Conservation (phyloP, 2,888 invertebrate species). For the Acronicta leporina region DNA sequence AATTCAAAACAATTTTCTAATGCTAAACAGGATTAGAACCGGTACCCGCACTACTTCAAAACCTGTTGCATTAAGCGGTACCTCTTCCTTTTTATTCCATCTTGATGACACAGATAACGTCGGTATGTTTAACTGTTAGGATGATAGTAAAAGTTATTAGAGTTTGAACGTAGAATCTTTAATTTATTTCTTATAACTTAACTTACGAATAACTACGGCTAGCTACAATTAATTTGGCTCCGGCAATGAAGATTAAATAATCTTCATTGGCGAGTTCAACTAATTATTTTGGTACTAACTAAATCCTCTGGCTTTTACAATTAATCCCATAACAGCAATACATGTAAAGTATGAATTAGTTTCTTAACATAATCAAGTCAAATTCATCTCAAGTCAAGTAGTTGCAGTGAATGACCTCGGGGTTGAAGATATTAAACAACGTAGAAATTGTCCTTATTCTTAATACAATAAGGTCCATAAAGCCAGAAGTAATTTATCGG, state of each 20-base stretch:
- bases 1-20: conserved; percentile 66
- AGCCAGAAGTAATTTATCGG: conserved; percentile 51
- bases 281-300: background rate
- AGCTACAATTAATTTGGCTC: too few relatives aligned
- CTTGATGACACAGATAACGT: conserved; percentile 44
- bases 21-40: conserved; percentile 54
- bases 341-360: conserved; percentile 48
- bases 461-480: conserved; percentile 62
- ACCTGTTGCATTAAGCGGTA: conserved; percentile 61
- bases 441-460: conserved; percentile 60
- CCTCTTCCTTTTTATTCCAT: conserved; percentile 47
- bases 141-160: conserved; percentile 50
- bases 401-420: conserved; percentile 77
- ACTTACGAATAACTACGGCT: too few relatives aligned
- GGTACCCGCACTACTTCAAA: conserved; percentile 50
- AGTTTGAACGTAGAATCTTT: conserved; percentile 20
- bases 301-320: conserved; percentile 19
- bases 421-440: conserved; percentile 47
- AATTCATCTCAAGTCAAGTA: conserved; percentile 63
- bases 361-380: conserved; percentile 58
- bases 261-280: too few relatives aligned
- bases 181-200: conserved; percentile 20
- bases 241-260: too few relatives aligned
- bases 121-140: conserved; percentile 34
- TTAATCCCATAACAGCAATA: conserved; percentile 16